Evolutionary conservation across 2,797 vertebrate genomes (phyloP), one percentile per base, ranked within the genome.

Genomic region (Capromys pilorides): DNA sequence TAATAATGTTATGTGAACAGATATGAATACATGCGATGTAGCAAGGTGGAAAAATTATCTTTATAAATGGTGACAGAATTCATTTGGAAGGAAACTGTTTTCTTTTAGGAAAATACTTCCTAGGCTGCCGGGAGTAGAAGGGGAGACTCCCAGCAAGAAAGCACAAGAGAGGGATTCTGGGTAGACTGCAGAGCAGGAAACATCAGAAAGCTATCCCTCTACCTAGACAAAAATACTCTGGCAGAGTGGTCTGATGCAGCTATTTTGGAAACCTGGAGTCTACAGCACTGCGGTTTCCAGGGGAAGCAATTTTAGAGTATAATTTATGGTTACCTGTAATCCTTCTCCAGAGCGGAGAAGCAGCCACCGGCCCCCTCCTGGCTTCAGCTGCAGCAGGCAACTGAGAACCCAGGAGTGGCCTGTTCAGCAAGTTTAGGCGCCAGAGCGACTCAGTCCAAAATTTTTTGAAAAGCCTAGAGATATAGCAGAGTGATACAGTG

Each of bases 1-100:
- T 86, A 57, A 59, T 22, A 57, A 57, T 39, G 62, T 62, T 31
- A 67, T 86, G 57, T 84, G 79, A 80, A 57, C 21, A 81, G n/a
- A 86, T 62, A 86, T n/a, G 31, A 88, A 90, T 62, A 61, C 69
- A 59, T 59, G 41, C 64, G 85, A 79, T 71, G 18, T 77, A 66
- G 41, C 14, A 84, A 92, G 45, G 28, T 86, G 7, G 86, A 96
- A 39, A 86, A 61, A 51, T 62, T 21, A n/a, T 84, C 66, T 73
- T 87, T 79, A 39, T n/a, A 95, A 93, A 69, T 89, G 51, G 71
- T 26, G 39, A 9, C 54, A 71, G 82, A 88, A 84, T 90, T 75
- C 95, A 73, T 78, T 77, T 93, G 86, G 21, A 39, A 89, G 24
- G 59, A n/a, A 95, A 94, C 51, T 90, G 41, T 80, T 51, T 64